These are phyloP conservation scores for Malurus cyaneus DNA, from an alignment of 2,113 vertebrate species.

Conservation along the genomic window DNA sequence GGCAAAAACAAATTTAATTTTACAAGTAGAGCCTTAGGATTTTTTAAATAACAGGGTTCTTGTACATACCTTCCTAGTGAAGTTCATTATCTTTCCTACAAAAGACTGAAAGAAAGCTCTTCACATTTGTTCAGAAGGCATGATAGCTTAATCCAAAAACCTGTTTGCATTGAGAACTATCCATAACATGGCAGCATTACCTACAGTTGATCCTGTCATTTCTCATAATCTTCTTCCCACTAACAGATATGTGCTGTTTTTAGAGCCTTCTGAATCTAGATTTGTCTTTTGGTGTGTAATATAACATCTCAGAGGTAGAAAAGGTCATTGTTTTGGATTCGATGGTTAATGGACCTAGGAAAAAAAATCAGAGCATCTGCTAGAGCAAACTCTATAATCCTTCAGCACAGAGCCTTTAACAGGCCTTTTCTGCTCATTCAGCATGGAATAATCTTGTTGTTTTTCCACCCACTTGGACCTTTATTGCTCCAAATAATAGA, in stretches of 20 bases:
- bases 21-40: not conserved
- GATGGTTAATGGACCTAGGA: not conserved
- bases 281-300: not conserved
- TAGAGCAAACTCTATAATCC: not conserved
- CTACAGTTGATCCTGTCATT: not conserved
- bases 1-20: not conserved
- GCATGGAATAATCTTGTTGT: not conserved
- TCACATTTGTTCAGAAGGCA: not conserved
- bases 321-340: not conserved
- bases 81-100: not conserved
- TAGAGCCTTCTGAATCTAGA: not conserved
- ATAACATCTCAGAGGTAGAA: not conserved
- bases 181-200: not conserved
- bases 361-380: not conserved
- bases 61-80: not conserved
- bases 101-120: not conserved
- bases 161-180: not conserved
- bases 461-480: not conserved
- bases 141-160: not conserved
- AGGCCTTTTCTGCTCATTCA: not conserved
- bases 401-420: not conserved
- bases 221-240: not conserved
- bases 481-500: not conserved
- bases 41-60: not conserved
- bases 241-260: not conserved